Base-by-base conservation (phyloP, 1,140 invertebrate species). In the Magallana ariakensis region DNA sequence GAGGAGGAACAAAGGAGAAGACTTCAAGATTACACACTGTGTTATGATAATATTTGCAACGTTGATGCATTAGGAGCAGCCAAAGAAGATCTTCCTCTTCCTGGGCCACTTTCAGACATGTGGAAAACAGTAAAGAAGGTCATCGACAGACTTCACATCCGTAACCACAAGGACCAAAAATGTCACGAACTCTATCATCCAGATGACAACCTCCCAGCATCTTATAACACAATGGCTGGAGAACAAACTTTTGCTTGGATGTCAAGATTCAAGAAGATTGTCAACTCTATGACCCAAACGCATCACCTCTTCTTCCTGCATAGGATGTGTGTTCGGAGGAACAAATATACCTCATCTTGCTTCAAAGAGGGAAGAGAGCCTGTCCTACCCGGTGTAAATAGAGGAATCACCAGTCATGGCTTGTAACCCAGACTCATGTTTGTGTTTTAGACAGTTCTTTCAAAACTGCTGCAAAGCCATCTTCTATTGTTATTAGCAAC, bases 211-310 rank as follows among this genome's bases (percentile, higher is more conserved):
- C 15, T 83, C 8, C 15, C 81, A 55, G 15, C 55, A 22, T 19
- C n/a, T 6, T 56, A 83, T 10, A 83, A 83, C 19, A 57, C 82
- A 19, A 83, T 58, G 54, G 55, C 53, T 26, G 55, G 57, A 54
- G 83, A 84, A 62, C 83, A 84, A n/a, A 84, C 83, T n/a, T 84
- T 84, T 53, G 26, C 83, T 6, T 84, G 83, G 57, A 62, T 84
- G 15, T 84, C 83, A 26, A 53, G 83, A 46, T 84, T 84, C 53
- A 84, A 84, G 19, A 84, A 83, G 33, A 83, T 66, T 46, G 83
- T 60, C 6, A 84, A 62, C 19, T 62, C 83, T 8, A 84, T 84
- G 83, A 84, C 83, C 13, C 83, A 82, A 15, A 7, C 46, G 8
- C 82, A 58, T 22, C 55, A 57, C 19, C 13, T 83, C 55, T 57